Evolutionary conservation across 2,113 vertebrate species (phyloP).

Genomic region (Centropus unirufus): DNA sequence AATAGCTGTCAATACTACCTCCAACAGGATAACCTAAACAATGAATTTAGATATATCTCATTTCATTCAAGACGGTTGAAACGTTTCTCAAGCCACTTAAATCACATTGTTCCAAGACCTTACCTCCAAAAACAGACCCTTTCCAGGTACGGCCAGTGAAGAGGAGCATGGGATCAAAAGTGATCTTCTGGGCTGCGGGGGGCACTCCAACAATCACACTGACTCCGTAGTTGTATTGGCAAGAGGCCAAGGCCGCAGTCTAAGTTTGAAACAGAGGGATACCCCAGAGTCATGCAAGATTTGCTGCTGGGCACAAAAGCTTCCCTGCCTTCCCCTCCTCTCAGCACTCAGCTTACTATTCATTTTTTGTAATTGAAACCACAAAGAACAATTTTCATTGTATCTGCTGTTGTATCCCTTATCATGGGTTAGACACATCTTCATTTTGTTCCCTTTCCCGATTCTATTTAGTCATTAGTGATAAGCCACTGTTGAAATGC

Average conservation of each 20-base stretch:
- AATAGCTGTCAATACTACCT: neutral
- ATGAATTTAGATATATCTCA: neutral
- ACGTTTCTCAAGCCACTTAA: neutral
- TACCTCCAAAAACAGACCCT: constrained; percentile 85
- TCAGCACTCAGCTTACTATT: neutral
- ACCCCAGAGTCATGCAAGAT: neutral
- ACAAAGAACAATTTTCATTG: neutral
- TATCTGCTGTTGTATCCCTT: neutral
- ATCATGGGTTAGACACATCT: neutral
- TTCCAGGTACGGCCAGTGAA: constrained; percentile 82
- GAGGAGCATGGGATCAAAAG: constrained; percentile 72
- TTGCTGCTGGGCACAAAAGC: neutral
- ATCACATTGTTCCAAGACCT: neutral
- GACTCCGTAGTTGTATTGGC: constrained; percentile 71
- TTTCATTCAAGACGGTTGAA: neutral
- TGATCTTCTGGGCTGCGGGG: constrained; percentile 71
- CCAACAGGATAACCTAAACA: neutral
- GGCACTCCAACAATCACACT: constrained; percentile 81
- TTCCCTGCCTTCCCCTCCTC: neutral
- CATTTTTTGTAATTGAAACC: neutral
- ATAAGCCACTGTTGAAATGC: neutral
- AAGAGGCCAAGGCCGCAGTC: constrained; percentile 80
- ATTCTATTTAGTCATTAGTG: neutral
- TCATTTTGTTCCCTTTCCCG: neutral
- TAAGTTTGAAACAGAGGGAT: constrained; percentile 41